phyloP scores from a whole-genome alignment of 2,797 vertebrate genomes.

The Phoebastria nigripes region DNA sequence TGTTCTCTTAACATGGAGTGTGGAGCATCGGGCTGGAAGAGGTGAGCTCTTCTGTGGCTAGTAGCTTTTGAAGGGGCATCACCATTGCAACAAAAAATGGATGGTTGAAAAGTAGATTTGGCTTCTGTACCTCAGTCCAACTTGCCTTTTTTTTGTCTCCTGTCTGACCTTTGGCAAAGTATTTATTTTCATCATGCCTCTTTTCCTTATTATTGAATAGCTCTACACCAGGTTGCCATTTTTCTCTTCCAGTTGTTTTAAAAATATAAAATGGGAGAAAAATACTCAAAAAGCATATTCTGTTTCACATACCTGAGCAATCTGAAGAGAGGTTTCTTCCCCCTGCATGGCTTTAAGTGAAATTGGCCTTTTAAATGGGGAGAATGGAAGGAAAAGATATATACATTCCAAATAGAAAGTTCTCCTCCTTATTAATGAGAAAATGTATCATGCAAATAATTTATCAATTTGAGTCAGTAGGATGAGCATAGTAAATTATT shows the following conservation, averaged over 20 bases:
- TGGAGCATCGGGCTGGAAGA: constrained; percentile 26
- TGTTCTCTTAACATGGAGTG: background rate
- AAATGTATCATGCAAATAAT: constrained; percentile 61
- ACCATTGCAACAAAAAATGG: background rate
- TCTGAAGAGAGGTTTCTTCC: background rate
- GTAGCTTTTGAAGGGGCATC: background rate
- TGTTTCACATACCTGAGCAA: background rate
- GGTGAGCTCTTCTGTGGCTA: background rate
- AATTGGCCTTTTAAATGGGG: constrained; percentile 2
- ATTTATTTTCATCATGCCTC: background rate
- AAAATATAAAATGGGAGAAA: background rate
- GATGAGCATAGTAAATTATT: constrained; percentile 70
- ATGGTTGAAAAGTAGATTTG: background rate
- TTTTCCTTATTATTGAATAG: background rate
- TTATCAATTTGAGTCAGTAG: constrained; percentile 59
- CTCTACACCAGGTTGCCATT: background rate
- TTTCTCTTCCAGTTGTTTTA: background rate
- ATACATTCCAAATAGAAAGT: constrained; percentile 32
- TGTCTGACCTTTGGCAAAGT: background rate
- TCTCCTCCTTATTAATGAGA: constrained; percentile 43
- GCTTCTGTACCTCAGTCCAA: background rate
- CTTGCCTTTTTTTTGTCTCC: background rate
- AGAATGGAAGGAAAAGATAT: background rate
- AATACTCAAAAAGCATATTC: background rate
- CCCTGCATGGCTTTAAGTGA: background rate